Base-by-base conservation (phyloP, 1,140 invertebrate genomes). In the Magallana gigas region DNA sequence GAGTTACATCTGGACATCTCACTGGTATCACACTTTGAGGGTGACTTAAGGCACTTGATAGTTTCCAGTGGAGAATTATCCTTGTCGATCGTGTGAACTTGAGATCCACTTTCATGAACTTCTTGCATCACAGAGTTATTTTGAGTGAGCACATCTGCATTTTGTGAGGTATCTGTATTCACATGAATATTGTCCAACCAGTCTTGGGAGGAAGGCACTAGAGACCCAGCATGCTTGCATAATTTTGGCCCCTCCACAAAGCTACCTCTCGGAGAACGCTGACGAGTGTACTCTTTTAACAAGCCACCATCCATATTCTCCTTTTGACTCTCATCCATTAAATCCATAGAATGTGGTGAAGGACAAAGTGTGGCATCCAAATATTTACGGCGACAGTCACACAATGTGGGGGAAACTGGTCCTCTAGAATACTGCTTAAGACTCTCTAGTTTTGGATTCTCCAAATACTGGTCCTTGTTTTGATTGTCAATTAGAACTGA, bases 301-400 rank as follows among this genome's bases (percentile, higher is more conserved):
- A 84, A 23, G 57, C 71, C 68, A 83, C 64, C 68, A 60, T 89
- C 86, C 59, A 89, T 64, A 68, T 89, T 89, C 59, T 89, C 88
- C 57, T 89, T 89, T 29, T 89, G 88, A 87, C 86, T 89, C 23
- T 89, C 88, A 83, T 89, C 88, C 29, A 68, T 84, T 14, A 84
- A 56, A 57, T 87, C 86, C 56, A 71, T n/a, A n/a, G 64, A 48
- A 56, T 64, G 29, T 57, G 84, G 84, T 11, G 84, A 85, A 8
- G 64, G 18, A 76, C 84, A 85, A 11, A 76, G n/a, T 8, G 62
- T 9, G 9, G 18, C 14, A 5, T 84, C 83, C 76, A 48, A n/a
- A 57, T 56, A 16, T 76, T 76, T 56, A 18, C 56, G 84, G 7
- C 88, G 58, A 85, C 88, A 87, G 62, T 87, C 88, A 82, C 86